Evolutionary conservation across 1,140 invertebrate genomes (phyloP).

Genomic region (Apis dorsata): DNA sequence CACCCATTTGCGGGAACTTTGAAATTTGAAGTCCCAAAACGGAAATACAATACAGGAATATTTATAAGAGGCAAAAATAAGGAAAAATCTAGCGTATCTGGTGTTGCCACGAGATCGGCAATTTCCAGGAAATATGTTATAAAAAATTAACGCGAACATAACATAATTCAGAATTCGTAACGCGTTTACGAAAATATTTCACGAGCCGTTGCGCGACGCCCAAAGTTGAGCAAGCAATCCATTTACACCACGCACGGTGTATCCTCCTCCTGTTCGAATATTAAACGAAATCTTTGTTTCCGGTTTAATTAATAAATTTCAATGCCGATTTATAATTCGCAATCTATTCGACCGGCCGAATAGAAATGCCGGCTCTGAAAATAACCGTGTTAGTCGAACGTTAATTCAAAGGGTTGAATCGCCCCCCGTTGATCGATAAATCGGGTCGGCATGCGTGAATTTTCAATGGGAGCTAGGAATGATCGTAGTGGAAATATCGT

Average conservation of each 20-base stretch:
- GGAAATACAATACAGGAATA: neutral
- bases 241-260: too few relatives aligned
- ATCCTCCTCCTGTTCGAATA: neutral
- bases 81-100: too few relatives aligned
- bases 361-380: neutral
- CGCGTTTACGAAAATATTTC: conserved; percentile 21
- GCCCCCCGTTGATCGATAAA: conserved; percentile 19
- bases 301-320: conserved; percentile 32
- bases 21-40: too few relatives aligned
- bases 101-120: too few relatives aligned
- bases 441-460: neutral
- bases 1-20: too few relatives aligned
- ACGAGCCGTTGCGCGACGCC: neutral
- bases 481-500: conserved; percentile 23
- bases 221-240: too few relatives aligned
- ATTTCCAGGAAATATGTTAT: too few relatives aligned
- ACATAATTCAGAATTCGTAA: neutral
- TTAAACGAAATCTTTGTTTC: conserved; percentile 38
- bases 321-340: conserved; percentile 24
- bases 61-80: neutral
- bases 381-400: conserved; percentile 18
- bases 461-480: neutral
- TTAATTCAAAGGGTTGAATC: conserved; percentile 10
- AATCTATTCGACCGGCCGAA: neutral
- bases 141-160: neutral